phyloP scores from a whole-genome alignment of 2,113 vertebrate species.

The Triplophysa dalaica region DNA sequence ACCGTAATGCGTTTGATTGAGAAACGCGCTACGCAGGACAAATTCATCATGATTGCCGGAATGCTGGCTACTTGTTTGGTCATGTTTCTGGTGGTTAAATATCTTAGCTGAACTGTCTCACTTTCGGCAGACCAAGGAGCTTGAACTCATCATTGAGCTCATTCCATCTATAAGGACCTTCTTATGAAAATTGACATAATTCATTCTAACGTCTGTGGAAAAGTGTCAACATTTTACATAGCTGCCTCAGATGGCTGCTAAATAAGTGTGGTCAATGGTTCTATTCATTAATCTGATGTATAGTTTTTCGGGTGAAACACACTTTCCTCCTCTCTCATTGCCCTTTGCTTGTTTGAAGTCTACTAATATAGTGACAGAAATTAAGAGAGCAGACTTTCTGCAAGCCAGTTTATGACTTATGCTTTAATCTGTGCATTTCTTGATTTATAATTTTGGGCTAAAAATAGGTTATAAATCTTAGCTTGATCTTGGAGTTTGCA shows the following conservation, averaged over 20 bases:
- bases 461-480: too few relatives aligned
- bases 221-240: not conserved
- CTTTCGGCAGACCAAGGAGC: not conserved
- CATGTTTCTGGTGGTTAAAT: slow-evolving; percentile 90
- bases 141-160: slow-evolving; percentile 48
- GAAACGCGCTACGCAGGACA: slow-evolving; percentile 93
- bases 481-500: too few relatives aligned
- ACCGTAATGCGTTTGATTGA: slow-evolving; percentile 97
- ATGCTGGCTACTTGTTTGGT: slow-evolving; percentile 91
- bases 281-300: too few relatives aligned
- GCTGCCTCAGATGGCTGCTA: not conserved
- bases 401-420: too few relatives aligned
- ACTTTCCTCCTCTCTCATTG: not conserved
- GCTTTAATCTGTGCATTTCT: too few relatives aligned
- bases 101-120: slow-evolving; percentile 81
- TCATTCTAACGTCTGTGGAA: not conserved
- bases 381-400: not conserved
- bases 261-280: not conserved
- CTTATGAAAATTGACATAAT: not conserved
- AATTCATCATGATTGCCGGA: slow-evolving; percentile 94
- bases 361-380: not conserved
- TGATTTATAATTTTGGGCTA: too few relatives aligned
- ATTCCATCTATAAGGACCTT: slow-evolving; percentile 10
- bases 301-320: too few relatives aligned
- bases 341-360: too few relatives aligned